phyloP scores from a whole-genome alignment of 2,888 invertebrate species.

The Acronicta leporina region DNA sequence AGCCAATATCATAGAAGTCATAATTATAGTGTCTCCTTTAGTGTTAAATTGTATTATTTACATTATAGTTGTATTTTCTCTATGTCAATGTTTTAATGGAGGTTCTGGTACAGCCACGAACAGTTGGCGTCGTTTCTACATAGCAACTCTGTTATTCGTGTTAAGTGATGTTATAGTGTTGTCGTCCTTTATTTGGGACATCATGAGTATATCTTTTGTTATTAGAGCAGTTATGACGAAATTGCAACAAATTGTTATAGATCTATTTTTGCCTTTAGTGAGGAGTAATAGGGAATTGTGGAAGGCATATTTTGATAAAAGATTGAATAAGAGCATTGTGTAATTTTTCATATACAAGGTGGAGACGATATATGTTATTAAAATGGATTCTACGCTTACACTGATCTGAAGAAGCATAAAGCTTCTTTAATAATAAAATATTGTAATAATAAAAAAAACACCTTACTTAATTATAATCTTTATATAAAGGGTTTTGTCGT shows the following conservation, averaged over 20 bases:
- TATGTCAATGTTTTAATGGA: conserved; percentile 21
- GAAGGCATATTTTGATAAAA: background rate
- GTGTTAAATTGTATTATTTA: conserved; percentile 31
- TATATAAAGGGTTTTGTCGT: no score
- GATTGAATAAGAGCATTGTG: background rate
- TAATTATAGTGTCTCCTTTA: conserved; percentile 22
- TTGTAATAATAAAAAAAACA: no score
- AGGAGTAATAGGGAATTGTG: conserved; percentile 3
- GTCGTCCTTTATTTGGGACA: conserved; percentile 14
- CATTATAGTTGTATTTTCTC: conserved; percentile 18
- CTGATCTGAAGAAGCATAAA: no score
- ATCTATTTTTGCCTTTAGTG: conserved; percentile 4
- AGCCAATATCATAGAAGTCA: conserved; percentile 22
- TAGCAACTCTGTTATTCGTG: conserved; percentile 4
- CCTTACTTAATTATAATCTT: no score
- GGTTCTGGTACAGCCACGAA: conserved; percentile 1
- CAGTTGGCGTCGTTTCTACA: conserved; percentile 6
- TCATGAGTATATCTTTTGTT: conserved; percentile 1
- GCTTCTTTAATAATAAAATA: no score
- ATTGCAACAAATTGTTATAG: conserved; percentile 15
- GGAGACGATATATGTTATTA: no score
- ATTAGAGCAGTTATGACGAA: background rate
- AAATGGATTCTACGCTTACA: no score
- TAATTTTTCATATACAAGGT: background rate
- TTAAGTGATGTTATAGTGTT: conserved; percentile 6